A percentile compares a stretch with the other conserved stretches of the same genome.
Evolutionary conservation across 2,113 vertebrate genomes (phyloP).

Genomic region (Accipiter cooperii): DNA sequence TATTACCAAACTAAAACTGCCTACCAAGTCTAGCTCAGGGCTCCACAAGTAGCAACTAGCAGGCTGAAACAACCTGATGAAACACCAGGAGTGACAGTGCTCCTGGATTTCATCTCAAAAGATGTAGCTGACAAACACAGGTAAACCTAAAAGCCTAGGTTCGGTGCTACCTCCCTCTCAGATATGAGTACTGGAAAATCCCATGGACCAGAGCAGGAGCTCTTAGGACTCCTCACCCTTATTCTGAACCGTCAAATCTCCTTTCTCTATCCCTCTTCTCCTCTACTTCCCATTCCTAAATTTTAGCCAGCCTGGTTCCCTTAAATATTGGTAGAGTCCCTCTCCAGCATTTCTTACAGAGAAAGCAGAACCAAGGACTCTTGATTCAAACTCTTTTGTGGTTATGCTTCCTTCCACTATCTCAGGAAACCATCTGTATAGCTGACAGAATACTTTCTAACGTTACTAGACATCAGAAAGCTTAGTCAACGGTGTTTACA

Average conservation of each 20-base stretch:
- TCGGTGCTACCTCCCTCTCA: neutral
- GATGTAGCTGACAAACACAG: neutral
- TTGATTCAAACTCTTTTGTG: neutral
- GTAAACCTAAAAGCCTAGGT: neutral
- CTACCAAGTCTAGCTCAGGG: neutral
- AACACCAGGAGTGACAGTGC: neutral
- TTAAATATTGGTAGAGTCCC: neutral
- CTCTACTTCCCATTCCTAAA: neutral
- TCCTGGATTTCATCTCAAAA: neutral
- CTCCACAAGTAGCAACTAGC: neutral
- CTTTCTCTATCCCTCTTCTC: neutral
- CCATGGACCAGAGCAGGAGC: neutral
- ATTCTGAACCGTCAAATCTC: neutral
- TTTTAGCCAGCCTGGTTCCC: neutral
- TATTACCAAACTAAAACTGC: neutral
- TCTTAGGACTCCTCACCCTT: neutral
- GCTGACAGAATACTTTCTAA: neutral
- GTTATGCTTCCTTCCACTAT: neutral
- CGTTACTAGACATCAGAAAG: neutral
- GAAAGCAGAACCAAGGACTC: neutral
- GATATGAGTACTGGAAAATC: neutral
- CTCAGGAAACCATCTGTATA: neutral
- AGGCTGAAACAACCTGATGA: neutral
- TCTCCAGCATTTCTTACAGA: neutral
- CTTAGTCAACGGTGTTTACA: neutral